Base-by-base conservation (phyloP, 2,797 vertebrate genomes). In the Craterocephalus amniculus region DNA sequence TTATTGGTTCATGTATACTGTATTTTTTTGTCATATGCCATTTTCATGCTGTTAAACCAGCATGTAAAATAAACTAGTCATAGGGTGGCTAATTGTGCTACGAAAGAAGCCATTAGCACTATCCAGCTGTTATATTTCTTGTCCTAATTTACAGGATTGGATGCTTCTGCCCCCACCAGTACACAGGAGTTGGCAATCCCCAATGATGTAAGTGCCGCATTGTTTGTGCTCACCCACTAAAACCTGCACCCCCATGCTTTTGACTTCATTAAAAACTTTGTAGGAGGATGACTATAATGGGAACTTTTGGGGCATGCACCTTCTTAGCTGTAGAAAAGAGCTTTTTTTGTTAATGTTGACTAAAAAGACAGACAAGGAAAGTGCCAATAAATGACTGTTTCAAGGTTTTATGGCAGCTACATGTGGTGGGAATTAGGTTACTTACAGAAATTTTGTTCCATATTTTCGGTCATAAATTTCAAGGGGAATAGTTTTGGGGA, bases 121-220 rank as follows among this genome's bases (percentile, higher is more conserved):
- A 76, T 73, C 38, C 83, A 79, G 88, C 85, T 89, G 88, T 88
- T 89, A 87, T 70, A 70, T 84, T 86, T 73, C 87, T 89, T 94
- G 87, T 95, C 89, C 92, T 91, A 88, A 86, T 90, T 90, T 93
- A 71, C 92, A 96, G 96, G 96, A 93, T 87, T 97, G 93, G 96
- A 97, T 91, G 90, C 92, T 79, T 94, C 94, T 79, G 88, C 93
- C 91, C 93, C 95, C 89, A 95, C 96, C 89, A 96, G 94, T 95
- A 96, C 96, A 94, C 95, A 98, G 86, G 96, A 98, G 90, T 94
- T 97, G 94, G 96, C 95, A 83, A 96, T 98, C 94, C 96, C 96
- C 90, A 97, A 97, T 92, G 96, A 98, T 92, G 96, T 97, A 95
- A 97, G 96, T 95, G 73, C 60, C 72, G 74, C 67, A 79, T 67